A percentile compares a stretch with the other conserved stretches of the same genome.
phyloP scores from a whole-genome alignment of 1,140 invertebrate genomes.

The Diabrotica virgifera region DNA sequence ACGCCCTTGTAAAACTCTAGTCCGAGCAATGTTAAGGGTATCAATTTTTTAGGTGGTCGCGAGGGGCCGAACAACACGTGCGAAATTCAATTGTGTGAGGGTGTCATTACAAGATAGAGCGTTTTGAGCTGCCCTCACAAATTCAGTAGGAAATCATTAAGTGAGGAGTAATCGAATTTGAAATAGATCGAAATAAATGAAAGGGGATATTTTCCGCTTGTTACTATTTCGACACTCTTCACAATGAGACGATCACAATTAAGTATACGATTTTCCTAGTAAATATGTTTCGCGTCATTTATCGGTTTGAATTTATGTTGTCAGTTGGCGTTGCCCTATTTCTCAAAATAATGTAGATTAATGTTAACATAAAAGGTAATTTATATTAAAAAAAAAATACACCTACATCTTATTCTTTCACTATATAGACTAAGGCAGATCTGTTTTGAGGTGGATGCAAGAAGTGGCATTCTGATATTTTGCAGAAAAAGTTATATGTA shows the following conservation, averaged over 20 bases:
- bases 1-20: conserved; percentile 6
- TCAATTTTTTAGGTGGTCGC: conserved; percentile 16
- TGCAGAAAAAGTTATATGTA: too few species aligned
- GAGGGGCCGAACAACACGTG: conserved; percentile 26
- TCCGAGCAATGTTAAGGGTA: not conserved
- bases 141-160: conserved; percentile 16
- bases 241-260: not conserved
- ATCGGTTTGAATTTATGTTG: too few species aligned
- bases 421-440: too few species aligned
- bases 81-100: conserved; percentile 41
- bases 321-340: too few species aligned
- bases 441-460: too few species aligned
- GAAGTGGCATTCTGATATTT: too few species aligned
- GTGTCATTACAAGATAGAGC: conserved; percentile 34
- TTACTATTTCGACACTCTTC: not conserved
- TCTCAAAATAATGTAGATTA: too few species aligned
- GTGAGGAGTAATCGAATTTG: conserved; percentile 18
- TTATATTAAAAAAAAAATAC: too few species aligned
- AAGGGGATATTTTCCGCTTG: not conserved
- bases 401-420: too few species aligned
- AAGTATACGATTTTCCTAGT: not conserved
- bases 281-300: too few species aligned
- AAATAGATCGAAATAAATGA: conserved; percentile 12
- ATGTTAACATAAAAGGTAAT: too few species aligned
- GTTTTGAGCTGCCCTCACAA: conserved; percentile 5